Base-by-base conservation (phyloP, 37 sponge, comb jelly and placozoan genomes). In the Agelas oroides region DNA sequence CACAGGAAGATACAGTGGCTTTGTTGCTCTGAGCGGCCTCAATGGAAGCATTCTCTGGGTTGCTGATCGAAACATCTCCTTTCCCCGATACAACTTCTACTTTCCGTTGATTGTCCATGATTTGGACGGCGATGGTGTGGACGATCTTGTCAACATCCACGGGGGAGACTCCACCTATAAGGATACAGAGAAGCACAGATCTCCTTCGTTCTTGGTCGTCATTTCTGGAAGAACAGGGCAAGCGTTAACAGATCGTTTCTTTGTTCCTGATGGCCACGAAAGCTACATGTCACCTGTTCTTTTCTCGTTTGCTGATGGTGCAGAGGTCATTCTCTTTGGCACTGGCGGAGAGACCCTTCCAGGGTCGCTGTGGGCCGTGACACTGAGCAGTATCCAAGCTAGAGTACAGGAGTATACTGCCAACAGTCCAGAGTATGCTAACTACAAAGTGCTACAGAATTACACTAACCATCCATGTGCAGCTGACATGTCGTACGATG, bases 261-360 rank as follows among this genome's bases (percentile, higher is more conserved):
- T 62, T 8, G 66, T 86, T 18, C 96, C 96, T 5, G 96, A 95
- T 67, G 86, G 85, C 11, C 73, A 65, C 15, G 96, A 95, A 90
- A 86, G 78, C 39, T 95, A 95, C 81, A 84, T 54, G 68, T 88
- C 86, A 36, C 96, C 96, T 41, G 90, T 95, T 20, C 24, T 62
- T 28, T 81, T 59, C 59, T 67, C 37, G 24, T 27, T 57, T 16
- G 63, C 24, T 32, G 73, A 38, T 21, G 70, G 55, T 19, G 34
- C 40, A 15, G 75, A 90, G n/a, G 57, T 90, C 37, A 67, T 92
- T 19, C 74, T 95, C 28, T 88, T 95, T 85, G 95, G 95, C 2
- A 84, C 91, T 30, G 95, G 95, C n/a, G 92, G 95, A 13, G 95
- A 95, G 78, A 91, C 95, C 23, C 36, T 91, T 27, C 63, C 59